phyloP scores from a whole-genome alignment of 2,888 invertebrate species.

The Chrysolina americana region DNA sequence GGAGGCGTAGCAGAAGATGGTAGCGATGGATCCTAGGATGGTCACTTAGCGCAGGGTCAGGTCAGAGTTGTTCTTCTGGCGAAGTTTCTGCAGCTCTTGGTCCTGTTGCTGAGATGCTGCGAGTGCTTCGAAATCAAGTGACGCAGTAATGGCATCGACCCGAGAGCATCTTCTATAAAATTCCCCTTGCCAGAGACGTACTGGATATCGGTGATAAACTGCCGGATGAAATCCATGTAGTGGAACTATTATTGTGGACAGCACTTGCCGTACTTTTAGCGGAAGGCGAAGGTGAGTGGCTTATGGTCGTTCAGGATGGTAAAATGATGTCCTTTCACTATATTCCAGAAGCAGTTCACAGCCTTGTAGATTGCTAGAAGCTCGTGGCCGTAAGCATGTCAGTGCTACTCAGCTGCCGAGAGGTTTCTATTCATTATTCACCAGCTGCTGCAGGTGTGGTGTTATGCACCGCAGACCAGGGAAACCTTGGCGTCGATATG shows the following conservation, averaged over 20 bases:
- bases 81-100: slow-evolving; percentile 4
- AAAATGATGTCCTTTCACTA: slow-evolving; percentile 63
- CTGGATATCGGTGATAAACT: too few relatives aligned
- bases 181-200: slow-evolving; percentile 57
- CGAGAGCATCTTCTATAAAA: slow-evolving; percentile 61
- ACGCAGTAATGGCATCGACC: slow-evolving; percentile 32
- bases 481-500: background rate
- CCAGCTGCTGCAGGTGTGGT: slow-evolving; percentile 38
- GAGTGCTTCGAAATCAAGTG: background rate
- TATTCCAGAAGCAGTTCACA: slow-evolving; percentile 59
- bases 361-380: slow-evolving; percentile 50
- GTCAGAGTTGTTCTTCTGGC: background rate
- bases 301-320: slow-evolving; percentile 62
- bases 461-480: slow-evolving; percentile 7
- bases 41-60: background rate
- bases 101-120: background rate
- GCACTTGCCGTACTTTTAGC: too few relatives aligned
- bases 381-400: background rate
- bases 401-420: slow-evolving; percentile 23
- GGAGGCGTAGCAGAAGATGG: too few relatives aligned
- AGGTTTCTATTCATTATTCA: slow-evolving; percentile 21
- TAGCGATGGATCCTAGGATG: too few relatives aligned
- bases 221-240: too few relatives aligned
- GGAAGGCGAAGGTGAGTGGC: slow-evolving; percentile 60
- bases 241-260: too few relatives aligned